Conservation (phyloP, 2,888 invertebrate species). For the Mayetiola destructor region DNA sequence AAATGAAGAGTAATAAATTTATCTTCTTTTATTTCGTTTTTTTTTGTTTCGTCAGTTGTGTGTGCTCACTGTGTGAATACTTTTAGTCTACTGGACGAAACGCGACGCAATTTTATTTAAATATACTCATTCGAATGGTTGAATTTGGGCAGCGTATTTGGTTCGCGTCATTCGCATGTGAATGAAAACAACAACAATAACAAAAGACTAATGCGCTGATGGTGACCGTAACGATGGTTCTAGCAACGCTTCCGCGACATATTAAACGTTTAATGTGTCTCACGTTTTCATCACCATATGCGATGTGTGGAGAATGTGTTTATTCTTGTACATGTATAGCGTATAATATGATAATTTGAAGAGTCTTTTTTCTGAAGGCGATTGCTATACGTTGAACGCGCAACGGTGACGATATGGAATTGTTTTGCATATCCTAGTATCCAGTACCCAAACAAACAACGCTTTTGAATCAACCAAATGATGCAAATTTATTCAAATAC, state of each 20-base stretch:
- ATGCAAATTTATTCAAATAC: not conserved
- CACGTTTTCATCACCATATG: no score
- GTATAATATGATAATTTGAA: not conserved
- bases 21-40: not conserved
- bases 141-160: no score
- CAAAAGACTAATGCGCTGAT: not conserved
- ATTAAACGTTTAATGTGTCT: no score
- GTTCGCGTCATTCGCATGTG: not conserved
- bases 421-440: not conserved
- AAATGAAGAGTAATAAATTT: no score
- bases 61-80: conserved; percentile 12
- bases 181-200: conserved; percentile 7
- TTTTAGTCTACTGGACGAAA: no score
- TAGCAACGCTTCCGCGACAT: not conserved
- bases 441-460: no score
- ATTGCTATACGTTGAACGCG: not conserved
- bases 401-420: not conserved
- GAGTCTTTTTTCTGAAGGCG: not conserved
- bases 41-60: not conserved
- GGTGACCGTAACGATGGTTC: not conserved
- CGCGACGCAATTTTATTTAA: conserved; percentile 15
- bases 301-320: no score
- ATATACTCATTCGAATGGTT: conserved; percentile 2
- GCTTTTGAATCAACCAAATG: not conserved
- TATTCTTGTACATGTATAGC: no score